Base-by-base conservation (phyloP, 2,113 vertebrate genomes). In the Ahaetulla prasina region DNA sequence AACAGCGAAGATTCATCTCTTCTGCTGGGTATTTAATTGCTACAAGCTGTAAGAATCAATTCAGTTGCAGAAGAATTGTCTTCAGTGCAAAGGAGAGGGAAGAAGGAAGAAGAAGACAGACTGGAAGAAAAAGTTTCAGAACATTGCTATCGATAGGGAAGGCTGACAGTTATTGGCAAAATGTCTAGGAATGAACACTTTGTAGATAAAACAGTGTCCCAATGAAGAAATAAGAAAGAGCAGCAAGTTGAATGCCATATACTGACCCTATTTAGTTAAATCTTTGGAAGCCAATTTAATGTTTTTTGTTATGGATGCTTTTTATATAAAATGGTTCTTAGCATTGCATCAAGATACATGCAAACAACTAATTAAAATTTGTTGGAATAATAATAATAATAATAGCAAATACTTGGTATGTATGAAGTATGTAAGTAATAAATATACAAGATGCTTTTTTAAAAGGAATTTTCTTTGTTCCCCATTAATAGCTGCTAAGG, bases 311-410 rank as follows among this genome's bases (percentile, higher is more conserved):
- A 87, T 35, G 8, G 27, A 39, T 84, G 35, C 27, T 27, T 89
- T 74, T 92, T 52, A 94, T 47, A 49, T 57, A 85, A 84, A 84
- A 25, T 22, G 35, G 47, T 55, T 93, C 87, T 90, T 54, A 87
- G 74, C n/a, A 91, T 49, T 93, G 94, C 93, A 54, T 0, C 3
- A 49, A 14, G 89, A 95, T 55, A 87, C 74, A 53, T 60, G 91
- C 94, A 92, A n/a, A 45, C 23, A 87, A 93, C 89, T 55, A 14
- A 27, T 91, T 95, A 95, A 92, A 57, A 89, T 91, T 54, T n/a
- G 11, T 88, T 87, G 87, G 45, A 95, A 95, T 96, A 52, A n/a
- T 93, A n/a, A n/a, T n/a, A n/a, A n/a, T n/a, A n/a, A n/a, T n/a
- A n/a, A n/a, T n/a, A n/a, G n/a, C n/a, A n/a, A n/a, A 92, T 4